Percentiles rank a stretch among this genome's conserved stretches.
Conservation (phyloP, 2,797 vertebrate species). For the Xyrichtys novacula region DNA sequence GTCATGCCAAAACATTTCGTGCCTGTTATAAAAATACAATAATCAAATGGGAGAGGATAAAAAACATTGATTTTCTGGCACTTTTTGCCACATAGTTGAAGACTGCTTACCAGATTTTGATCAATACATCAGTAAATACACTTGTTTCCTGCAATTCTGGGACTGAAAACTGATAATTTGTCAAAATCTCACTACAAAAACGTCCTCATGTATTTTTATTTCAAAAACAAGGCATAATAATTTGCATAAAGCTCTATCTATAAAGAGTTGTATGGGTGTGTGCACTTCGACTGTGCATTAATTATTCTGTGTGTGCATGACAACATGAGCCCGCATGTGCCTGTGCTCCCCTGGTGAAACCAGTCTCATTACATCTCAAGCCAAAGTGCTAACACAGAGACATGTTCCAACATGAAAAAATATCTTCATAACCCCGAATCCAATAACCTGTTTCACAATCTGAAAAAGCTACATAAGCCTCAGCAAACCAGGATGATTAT, state of each 20-base stretch:
- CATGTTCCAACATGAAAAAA: slow-evolving; percentile 78
- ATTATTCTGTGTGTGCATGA: slow-evolving; percentile 1
- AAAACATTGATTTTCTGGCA: no score
- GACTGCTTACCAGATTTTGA: no score
- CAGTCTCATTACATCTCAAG: slow-evolving; percentile 67
- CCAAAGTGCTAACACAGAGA: slow-evolving; percentile 74
- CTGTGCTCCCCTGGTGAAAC: slow-evolving; percentile 52
- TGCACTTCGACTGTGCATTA: slow-evolving; percentile 9
- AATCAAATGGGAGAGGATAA: no score
- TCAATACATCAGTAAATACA: no score
- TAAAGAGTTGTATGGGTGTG: background rate
- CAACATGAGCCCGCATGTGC: slow-evolving; percentile 30
- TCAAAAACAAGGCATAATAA: slow-evolving; percentile 22
- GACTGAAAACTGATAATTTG: background rate
- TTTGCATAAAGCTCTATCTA: background rate
- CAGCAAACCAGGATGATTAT: slow-evolving; percentile 73
- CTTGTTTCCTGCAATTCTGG: no score
- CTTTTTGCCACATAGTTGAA: no score
- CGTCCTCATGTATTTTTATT: background rate
- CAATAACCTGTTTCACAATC: slow-evolving; percentile 73
- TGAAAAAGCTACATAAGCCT: slow-evolving; percentile 70
- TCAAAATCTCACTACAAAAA: background rate
- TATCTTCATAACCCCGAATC: slow-evolving; percentile 74
- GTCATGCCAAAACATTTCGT: no score
- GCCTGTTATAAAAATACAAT: no score